phyloP scores from a whole-genome alignment of 2,888 invertebrate genomes.

The Phrixothrix hirtus region DNA sequence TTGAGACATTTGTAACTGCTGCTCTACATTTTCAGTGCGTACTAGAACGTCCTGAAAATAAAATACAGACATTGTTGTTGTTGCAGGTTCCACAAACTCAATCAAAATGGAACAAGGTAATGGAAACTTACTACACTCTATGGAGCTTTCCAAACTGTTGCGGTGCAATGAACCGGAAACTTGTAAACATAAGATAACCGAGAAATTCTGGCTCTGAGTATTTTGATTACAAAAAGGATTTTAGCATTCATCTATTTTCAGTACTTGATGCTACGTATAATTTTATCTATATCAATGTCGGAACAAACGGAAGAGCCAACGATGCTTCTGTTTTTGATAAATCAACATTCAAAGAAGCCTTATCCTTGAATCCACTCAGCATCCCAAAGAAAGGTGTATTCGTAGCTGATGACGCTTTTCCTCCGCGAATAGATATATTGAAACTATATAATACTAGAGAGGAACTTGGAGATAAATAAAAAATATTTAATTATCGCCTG shows the following conservation, averaged over 20 bases:
- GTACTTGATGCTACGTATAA: slow-evolving; percentile 3
- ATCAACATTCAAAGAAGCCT: background rate
- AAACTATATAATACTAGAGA: background rate
- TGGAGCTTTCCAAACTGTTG: too few species aligned
- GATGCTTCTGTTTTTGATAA: too few species aligned
- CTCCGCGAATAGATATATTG: background rate
- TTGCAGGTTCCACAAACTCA: background rate
- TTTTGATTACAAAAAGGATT: too few species aligned
- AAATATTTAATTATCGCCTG: slow-evolving; percentile 4
- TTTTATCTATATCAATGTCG: too few species aligned
- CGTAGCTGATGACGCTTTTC: too few species aligned
- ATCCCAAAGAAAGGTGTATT: background rate
- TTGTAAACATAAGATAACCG: slow-evolving; percentile 2
- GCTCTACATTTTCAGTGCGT: background rate
- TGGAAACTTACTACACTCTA: background rate
- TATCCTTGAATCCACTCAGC: background rate
- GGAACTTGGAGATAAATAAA: slow-evolving; percentile 2
- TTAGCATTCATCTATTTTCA: background rate
- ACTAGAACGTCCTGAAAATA: background rate
- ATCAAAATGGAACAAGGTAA: slow-evolving; percentile 1
- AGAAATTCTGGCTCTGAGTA: background rate
- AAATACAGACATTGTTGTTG: background rate
- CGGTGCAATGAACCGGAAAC: too few species aligned
- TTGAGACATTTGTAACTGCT: background rate
- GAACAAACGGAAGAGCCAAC: too few species aligned